A percentile compares a stretch with the other conserved stretches of the same genome.
phyloP scores from a whole-genome alignment of 2,888 invertebrate genomes.

The Aspidapion aeneum region DNA sequence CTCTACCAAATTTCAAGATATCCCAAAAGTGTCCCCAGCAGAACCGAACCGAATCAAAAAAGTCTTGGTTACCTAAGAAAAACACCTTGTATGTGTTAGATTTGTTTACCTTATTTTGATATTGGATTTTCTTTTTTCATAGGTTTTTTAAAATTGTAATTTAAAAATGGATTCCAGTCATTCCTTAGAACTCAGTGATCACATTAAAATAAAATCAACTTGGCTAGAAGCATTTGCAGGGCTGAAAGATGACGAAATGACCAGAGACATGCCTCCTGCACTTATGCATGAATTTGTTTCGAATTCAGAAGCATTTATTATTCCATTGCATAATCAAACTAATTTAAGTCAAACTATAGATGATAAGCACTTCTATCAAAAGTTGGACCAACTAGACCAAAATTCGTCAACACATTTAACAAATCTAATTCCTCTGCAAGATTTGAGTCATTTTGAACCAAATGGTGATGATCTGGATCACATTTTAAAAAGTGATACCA shows the following conservation, averaged over 20 bases:
- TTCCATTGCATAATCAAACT: neutral
- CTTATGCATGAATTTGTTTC: neutral
- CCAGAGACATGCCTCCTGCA: neutral
- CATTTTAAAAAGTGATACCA: constrained; percentile 23
- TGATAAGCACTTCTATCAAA: no score
- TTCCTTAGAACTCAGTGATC: neutral
- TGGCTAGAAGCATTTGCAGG: neutral
- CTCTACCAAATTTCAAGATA: no score
- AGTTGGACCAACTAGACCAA: no score
- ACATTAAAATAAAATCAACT: neutral
- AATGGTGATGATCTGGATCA: constrained; percentile 24
- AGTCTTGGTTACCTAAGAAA: no score
- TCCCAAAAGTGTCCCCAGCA: no score
- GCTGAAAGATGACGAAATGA: neutral
- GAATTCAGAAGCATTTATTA: neutral
- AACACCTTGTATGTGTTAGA: no score
- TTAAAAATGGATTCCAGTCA: neutral
- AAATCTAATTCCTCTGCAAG: neutral
- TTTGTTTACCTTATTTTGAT: no score
- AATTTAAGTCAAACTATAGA: neutral
- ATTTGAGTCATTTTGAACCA: neutral
- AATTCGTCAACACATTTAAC: no score
- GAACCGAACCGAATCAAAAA: no score
- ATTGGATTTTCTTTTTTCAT: no score
- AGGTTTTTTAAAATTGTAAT: no score